A percentile compares a stretch with the other conserved stretches of the same genome.
Evolutionary conservation across 2,797 vertebrate species (phyloP).

Genomic region (Pelochelys cantorii): DNA sequence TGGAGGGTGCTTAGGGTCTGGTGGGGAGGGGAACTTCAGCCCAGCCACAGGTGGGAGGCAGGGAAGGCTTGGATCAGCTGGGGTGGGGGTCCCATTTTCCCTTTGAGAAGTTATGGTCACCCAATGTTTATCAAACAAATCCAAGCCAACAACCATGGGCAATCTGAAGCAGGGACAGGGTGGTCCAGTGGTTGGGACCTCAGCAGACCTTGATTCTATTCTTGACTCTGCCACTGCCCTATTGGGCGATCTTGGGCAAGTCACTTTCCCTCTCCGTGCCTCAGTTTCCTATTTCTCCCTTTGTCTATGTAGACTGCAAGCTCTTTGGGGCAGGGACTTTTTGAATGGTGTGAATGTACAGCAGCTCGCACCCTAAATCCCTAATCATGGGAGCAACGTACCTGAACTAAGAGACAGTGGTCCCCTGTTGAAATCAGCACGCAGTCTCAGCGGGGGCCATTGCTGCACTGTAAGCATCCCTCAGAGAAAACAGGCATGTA

Average conservation of each 20-base stretch:
- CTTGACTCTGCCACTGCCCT: neutral
- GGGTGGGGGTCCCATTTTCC: too few relatives aligned
- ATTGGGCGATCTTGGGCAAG: neutral
- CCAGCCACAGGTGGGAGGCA: too few relatives aligned
- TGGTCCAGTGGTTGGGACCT: neutral
- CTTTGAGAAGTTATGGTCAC: too few relatives aligned
- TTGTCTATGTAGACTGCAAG: neutral
- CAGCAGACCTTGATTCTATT: neutral
- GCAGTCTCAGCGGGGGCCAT: neutral
- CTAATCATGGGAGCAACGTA: neutral
- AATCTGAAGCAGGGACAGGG: neutral
- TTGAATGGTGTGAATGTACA: neutral
- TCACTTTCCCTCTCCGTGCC: neutral
- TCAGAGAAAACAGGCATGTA: neutral
- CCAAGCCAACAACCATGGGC: neutral
- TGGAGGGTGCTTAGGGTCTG: too few relatives aligned
- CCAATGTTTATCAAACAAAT: neutral
- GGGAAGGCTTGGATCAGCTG: too few relatives aligned
- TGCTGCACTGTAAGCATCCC: too few relatives aligned
- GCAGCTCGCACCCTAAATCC: neutral
- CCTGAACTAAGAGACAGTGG: neutral
- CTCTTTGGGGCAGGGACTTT: neutral
- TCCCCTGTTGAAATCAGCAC: neutral
- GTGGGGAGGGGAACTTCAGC: too few relatives aligned
- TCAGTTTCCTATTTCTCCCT: neutral